Base-by-base conservation (phyloP, 2,797 vertebrate species). In the Pogoniulus pusillus region DNA sequence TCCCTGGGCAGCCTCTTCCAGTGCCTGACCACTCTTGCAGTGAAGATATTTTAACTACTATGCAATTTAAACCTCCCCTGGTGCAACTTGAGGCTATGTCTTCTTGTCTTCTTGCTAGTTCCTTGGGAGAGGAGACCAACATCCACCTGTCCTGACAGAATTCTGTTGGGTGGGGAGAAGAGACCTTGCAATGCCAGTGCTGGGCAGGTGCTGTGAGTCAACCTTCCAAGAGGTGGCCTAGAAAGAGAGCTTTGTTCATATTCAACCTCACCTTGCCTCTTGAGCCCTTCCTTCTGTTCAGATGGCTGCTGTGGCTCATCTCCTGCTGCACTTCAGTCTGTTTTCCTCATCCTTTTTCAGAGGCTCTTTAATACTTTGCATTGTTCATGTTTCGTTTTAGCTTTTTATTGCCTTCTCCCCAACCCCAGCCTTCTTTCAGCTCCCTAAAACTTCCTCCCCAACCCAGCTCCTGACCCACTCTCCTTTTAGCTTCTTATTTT, bases 341-440 rank as follows among this genome's bases (percentile, higher is more conserved):
- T 41, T 91, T 78, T 74, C 35, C 59, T 65, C 11, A 1, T 53
- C 45, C 37, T 84, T 74, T 85, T 86, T 60, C 37, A 63, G 45
- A 23, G 4, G 49, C 26, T 55, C 68, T 75, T 83, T 70, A 90
- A 87, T 69, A 51, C 51, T 89, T 62, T 26, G 17, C 55, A 64
- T 70, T 85, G 76, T 64, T 82, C n/a, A 4, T 58, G 41, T 88
- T 93, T 81, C 65, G 87, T 75, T 96, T 93, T 58, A 82, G 68
- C 74, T 60, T 49, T 77, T 86, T 85, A 41, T 79, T 95, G 93
- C 68, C 89, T 93, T 95, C 64, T n/a, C 19, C 78, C 64, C 88
- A 85, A 93, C 16, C 23, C 63, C 4, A 3, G 55, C 54, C 24
- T 81, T 72, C 88, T 92, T 94, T 85, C 85, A 77, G 58, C 64